Evolutionary conservation across 2,113 vertebrate genomes (phyloP), one percentile per base, ranked within the genome.

Genomic region (Prietella phreatophila): DNA sequence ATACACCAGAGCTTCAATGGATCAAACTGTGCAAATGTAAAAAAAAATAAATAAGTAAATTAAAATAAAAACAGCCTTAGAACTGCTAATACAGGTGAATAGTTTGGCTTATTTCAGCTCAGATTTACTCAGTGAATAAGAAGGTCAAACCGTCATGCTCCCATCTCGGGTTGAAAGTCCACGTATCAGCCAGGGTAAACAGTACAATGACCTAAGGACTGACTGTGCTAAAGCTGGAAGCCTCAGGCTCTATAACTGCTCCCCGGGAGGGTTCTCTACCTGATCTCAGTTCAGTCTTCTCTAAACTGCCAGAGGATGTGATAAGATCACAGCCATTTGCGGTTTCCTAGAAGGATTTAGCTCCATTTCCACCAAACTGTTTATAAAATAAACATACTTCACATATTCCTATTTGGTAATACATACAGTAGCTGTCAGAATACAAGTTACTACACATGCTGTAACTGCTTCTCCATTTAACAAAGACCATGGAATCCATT

Each of bases 281-380:
- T 50, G 81, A 88, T 78, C 87, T 73, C 76, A 83, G 85, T 25
- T n/a, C 86, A 75, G 85, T 84, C 55, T 15, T 50, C n/a, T 71
- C 89, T 63, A 89, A 58, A 25, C 91, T 83, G 90, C 91, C 92
- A 92, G 93, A 92, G 94, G 95, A 95, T 94, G 95, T 93, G 95
- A 95, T 95, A 93, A 87, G 92, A 96, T 95, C 95, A 93, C 93
- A 94, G 93, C 93, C 94, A 93, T 94, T 94, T 92, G 93, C 92
- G 92, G 93, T 93, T 95, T 95, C 93, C 95, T 95, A 91, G 87
- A 93, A 89, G 92, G 92, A 93, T 93, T 91, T 71, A 85, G 78
- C 61, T 50, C 20, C 81, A 69, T 89, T 87, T 89, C 78, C 17
- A 78, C 86, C 14, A 47, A 61, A 86, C 33, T 81, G 42, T 86